Evolutionary conservation across 2,888 invertebrate species (phyloP).

Genomic region (Amiota communis): DNA sequence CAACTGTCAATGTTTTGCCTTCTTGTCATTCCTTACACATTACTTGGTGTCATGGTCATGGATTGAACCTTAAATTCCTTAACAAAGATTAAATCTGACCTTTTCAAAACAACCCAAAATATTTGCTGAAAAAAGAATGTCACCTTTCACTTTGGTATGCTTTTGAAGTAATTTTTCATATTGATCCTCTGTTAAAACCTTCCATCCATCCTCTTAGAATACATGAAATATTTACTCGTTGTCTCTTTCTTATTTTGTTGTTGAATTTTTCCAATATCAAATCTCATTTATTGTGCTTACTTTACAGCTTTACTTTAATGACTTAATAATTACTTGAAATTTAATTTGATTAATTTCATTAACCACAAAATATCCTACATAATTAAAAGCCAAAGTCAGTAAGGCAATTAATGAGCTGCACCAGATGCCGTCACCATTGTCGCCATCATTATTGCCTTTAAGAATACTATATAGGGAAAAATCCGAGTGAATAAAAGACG

Average conservation of each 20-base stretch:
- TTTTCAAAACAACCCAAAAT: no score
- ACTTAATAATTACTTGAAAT: conserved; percentile 42
- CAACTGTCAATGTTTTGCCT: no score
- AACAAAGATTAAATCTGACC: no score
- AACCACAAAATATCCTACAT: conserved; percentile 40
- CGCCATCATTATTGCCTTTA: no score
- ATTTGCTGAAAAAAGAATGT: background rate
- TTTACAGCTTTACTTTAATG: conserved; percentile 14
- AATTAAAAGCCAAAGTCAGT: conserved; percentile 44
- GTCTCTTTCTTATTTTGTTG: background rate
- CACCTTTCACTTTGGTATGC: background rate
- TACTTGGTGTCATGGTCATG: no score
- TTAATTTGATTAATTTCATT: conserved; percentile 49
- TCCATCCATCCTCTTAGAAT: background rate
- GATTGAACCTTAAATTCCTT: no score
- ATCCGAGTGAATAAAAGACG: background rate
- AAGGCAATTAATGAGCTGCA: background rate
- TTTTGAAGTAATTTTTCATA: background rate
- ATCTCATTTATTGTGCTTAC: background rate
- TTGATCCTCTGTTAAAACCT: background rate
- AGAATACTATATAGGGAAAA: no score
- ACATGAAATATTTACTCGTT: no score
- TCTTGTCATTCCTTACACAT: no score
- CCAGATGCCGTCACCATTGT: background rate
- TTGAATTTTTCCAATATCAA: background rate